phyloP scores from a whole-genome alignment of 2,797 vertebrate species.

The Dallia pectoralis region DNA sequence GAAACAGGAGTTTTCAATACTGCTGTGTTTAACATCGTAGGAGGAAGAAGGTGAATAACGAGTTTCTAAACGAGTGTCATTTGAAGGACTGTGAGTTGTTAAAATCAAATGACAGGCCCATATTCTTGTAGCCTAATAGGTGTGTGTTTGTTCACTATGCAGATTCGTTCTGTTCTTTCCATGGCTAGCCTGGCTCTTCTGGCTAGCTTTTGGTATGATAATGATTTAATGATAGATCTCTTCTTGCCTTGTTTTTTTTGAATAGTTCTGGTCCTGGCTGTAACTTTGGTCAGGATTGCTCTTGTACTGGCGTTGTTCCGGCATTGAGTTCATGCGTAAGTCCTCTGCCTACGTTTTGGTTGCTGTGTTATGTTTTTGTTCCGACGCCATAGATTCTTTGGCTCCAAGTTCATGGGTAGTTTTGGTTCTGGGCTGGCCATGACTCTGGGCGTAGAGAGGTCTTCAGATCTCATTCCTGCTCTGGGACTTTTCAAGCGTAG shows the following conservation, averaged over 20 bases:
- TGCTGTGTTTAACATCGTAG: no score
- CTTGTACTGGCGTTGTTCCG: neutral
- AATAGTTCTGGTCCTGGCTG: neutral
- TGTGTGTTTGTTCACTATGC: neutral
- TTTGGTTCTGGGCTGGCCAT: neutral
- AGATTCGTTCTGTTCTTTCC: neutral
- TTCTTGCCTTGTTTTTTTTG: neutral
- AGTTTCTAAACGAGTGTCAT: no score
- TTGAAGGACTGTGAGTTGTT: neutral
- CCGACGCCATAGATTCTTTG: neutral
- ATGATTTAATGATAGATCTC: neutral
- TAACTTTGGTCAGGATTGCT: neutral
- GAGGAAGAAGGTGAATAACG: no score
- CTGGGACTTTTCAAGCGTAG: slow-evolving; percentile 21
- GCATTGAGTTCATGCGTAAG: neutral
- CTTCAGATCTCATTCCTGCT: slow-evolving; percentile 34
- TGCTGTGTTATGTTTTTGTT: neutral
- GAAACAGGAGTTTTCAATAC: no score
- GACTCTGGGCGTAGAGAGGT: neutral
- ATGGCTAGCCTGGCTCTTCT: neutral
- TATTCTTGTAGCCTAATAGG: neutral
- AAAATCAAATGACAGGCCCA: neutral
- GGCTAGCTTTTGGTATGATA: neutral
- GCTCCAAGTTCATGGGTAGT: neutral
- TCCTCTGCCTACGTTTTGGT: neutral